Base-by-base conservation (phyloP, 2,797 vertebrate genomes). In the Artibeus jamaicensis region DNA sequence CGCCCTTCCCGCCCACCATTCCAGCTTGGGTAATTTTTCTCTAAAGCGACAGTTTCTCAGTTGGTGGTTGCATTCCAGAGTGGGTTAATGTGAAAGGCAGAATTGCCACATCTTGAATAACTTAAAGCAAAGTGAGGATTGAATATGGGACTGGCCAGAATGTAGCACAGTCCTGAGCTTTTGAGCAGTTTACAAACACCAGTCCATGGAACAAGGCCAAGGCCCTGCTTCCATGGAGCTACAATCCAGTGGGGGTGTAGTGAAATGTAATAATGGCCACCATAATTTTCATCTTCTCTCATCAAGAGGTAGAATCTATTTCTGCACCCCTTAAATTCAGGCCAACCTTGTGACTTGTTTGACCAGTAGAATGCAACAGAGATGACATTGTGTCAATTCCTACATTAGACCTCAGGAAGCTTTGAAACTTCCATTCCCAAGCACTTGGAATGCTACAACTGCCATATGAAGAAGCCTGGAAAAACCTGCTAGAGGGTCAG, bases 41-140 rank as follows among this genome's bases (percentile, higher is more conserved):
- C 96, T 97, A 97, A 98, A 98, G 96, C 95, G 96, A 98, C 98
- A 98, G 97, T 95, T 97, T 97, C 89, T 97, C 96, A 97, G 85
- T 96, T 95, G 96, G 97, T 96, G 97, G 88, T 97, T 97, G 79
- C 97, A 96, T 97, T 98, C 97, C 98, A 16, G 15, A 96, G 95
- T 89, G 84, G 96, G 97, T 88, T 98, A 96, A 97, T 86, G 95
- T 87, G 96, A 98, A 95, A 86, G 91, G 97, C 97, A 97, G 93
- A 94, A 97, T 96, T 79, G 96, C 95, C 96, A 98, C 95, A 97
- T 97, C 98, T 97, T 93, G 94, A 97, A 97, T 94, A 97, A 94
- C 94, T 97, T 97, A 97, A 97, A 78, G 55, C 85, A 44, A 97
- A 95, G 24, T 78, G 62, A 92, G 6, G 44, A 68, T 71, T 90